Base-by-base conservation (phyloP, 37 sponge, comb jelly and placozoan species). In the Ianthella basta region DNA sequence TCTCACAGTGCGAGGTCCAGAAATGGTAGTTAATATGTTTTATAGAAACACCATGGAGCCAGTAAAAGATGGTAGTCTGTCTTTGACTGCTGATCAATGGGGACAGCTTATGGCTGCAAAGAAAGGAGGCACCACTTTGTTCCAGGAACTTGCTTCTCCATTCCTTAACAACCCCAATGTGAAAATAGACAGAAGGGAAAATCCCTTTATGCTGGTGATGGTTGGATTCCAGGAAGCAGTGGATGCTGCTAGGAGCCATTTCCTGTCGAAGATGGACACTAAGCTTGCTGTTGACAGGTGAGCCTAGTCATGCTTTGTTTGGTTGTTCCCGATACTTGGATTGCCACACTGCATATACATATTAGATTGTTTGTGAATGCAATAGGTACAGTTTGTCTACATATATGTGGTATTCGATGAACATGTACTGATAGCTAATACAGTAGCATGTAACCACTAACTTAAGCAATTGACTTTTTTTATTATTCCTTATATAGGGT, bases 81-180 rank as follows among this genome's bases (percentile, higher is more conserved):
- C 55, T 37, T 75, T 90, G 6, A 6, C 27, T 2, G 57, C 82
- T 0, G 61, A 69, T 0, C 64, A 87, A 67, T 91, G 91, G 91
- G 87, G 87, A 35, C 61, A 27, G 29, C 60, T 91, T 23, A 80
- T 83, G 72, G 32, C 56, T n/a, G 82, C 73, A 15, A 56, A 80
- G n/a, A 32, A 40, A 15, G 87, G 87, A 24, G 50, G 50, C 21
- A 21, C 4, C 39, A 85, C 56, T 8, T 55, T 87, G 53, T 85
- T 72, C 29, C 73, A 84, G 65, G 84, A 87, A 12, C 35, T 87
- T 19, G 60, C 29, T 35, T 8, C 15, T 21, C 91, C 91, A 0
- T 91, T 79, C 29, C 60, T 63, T 3, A 30, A 50, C 61, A 91
- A 91, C 37, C 91, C 91, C 21, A 84, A 87, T 80, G 75, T 91